phyloP scores from a whole-genome alignment of 2,888 invertebrate genomes.

The Piscicola geometra region DNA sequence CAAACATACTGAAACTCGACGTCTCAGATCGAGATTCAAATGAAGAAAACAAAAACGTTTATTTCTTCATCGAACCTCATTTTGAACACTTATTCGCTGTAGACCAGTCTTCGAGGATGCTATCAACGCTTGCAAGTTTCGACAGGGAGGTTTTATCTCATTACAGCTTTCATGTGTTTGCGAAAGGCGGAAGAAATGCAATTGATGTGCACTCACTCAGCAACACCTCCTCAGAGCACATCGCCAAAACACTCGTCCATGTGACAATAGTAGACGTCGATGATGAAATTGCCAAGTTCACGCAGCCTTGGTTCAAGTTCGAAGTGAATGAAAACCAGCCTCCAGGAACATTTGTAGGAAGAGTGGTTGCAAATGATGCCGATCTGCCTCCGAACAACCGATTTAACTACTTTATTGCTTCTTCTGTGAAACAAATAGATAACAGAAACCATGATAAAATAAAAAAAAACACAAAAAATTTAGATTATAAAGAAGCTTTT shows the following conservation, averaged over 20 bases:
- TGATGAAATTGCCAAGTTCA: conserved; percentile 27
- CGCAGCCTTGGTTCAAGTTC: conserved; percentile 30
- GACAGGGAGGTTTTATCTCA: conserved; percentile 14
- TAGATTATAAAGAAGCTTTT: too few relatives aligned
- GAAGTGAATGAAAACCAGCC: conserved; percentile 18
- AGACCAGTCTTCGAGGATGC: conserved; percentile 15
- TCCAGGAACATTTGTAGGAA: conserved; percentile 15
- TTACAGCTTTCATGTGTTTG: conserved; percentile 29
- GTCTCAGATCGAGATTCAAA: conserved; percentile 18
- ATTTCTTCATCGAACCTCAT: conserved; percentile 26
- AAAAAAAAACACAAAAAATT: background rate
- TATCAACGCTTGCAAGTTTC: conserved; percentile 4
- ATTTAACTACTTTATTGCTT: conserved; percentile 10
- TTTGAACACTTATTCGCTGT: conserved; percentile 27
- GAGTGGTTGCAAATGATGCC: conserved; percentile 19
- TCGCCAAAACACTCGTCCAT: conserved; percentile 20
- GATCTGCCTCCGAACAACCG: conserved; percentile 25
- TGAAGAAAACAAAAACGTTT: background rate
- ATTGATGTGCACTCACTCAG: background rate
- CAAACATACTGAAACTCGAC: conserved; percentile 3
- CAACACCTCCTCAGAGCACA: conserved; percentile 17
- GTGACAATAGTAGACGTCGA: conserved; percentile 23
- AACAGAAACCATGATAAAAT: background rate
- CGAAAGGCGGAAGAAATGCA: conserved; percentile 10
- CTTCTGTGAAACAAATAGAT: background rate